Percentiles rank a stretch among this genome's conserved stretches.
Evolutionary conservation across 1,140 invertebrate species (phyloP).

Genomic region (Phthorimaea operculella): DNA sequence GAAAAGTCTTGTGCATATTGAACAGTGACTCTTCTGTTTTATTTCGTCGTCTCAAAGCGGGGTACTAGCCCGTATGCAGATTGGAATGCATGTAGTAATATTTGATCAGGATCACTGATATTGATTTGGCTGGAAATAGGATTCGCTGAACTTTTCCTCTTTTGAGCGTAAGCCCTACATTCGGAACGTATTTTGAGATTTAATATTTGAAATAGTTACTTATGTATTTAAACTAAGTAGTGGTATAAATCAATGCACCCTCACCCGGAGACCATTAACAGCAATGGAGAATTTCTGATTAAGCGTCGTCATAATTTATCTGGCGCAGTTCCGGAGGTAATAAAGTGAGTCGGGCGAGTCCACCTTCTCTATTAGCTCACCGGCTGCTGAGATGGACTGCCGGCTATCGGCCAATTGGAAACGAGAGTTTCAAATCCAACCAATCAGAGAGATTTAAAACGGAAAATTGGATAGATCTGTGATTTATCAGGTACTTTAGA

Average conservation of each 20-base stretch:
- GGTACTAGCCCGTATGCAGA: not conserved
- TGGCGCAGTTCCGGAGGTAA: constrained; percentile 23
- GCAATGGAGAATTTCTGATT: constrained; percentile 28
- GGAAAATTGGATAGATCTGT: not conserved
- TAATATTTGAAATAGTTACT: too few species aligned
- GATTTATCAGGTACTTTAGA: too few species aligned
- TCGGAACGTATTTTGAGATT: too few species aligned
- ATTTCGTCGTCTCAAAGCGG: not conserved
- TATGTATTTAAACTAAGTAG: not conserved
- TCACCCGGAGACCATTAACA: constrained; percentile 22
- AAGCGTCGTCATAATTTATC: constrained; percentile 33
- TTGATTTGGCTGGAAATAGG: not conserved
- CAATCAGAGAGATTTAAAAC: not conserved
- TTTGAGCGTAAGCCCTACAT: too few species aligned
- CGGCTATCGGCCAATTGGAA: constrained; percentile 11
- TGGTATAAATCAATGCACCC: constrained; percentile 21
- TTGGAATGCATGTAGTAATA: not conserved
- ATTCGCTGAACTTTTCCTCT: too few species aligned
- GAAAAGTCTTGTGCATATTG: not conserved
- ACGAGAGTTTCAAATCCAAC: constrained; percentile 7
- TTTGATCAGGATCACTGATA: not conserved
- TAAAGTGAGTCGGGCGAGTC: constrained; percentile 17
- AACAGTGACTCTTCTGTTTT: not conserved
- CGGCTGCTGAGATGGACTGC: constrained; percentile 12
- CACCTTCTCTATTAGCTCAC: constrained; percentile 27